Base-by-base conservation (phyloP, 2,888 invertebrate species). In the Adelphocoris suturalis region DNA sequence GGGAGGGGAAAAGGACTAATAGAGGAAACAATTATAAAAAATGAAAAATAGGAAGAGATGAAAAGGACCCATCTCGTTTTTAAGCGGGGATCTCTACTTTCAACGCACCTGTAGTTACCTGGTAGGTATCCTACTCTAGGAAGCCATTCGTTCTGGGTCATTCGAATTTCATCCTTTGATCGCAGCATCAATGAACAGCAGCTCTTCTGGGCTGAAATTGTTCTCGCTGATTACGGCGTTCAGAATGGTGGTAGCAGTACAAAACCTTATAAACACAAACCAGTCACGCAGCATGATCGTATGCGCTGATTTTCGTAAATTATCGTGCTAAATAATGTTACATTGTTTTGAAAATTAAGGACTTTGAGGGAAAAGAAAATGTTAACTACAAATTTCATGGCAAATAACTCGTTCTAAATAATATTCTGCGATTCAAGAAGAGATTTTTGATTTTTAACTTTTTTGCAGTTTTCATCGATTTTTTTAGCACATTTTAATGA, bases 21-120 rank as follows among this genome's bases (percentile, higher is more conserved):
- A 89, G 89, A 85, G 89, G 90, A 89, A 90, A 85, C 90, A 89
- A 90, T 90, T 85, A 90, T 78, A 86, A 68, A 85, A 89, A 78
- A 85, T 57, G 23, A 52, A 82, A 27, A 52, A 16, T 37, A 37
- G 37, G 7, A 37, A 37, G 37, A 37, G 28, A 61, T 23, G 23
- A 85, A 85, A 61, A 85, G 48, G 61, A 48, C 13, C 28, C 61
- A 85, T 85, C 85, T 85, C 28, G 85, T 85, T 85, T 85, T 16
- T 14, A 16, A 37, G 37, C 61, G 57, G 85, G 85, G 61, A 85
- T 85, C 85, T 85, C 55, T 28, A 85, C 85, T 37, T 78, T 52
- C 16, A 52, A 61, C 28, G 28, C 85, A 85, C 85, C 85, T 85
- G 85, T 85, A 85, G 85, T 52, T 85, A 85, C 85, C 85, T 85